Base-by-base conservation (phyloP, 2,797 vertebrate genomes). In the Limnodromus scolopaceus region DNA sequence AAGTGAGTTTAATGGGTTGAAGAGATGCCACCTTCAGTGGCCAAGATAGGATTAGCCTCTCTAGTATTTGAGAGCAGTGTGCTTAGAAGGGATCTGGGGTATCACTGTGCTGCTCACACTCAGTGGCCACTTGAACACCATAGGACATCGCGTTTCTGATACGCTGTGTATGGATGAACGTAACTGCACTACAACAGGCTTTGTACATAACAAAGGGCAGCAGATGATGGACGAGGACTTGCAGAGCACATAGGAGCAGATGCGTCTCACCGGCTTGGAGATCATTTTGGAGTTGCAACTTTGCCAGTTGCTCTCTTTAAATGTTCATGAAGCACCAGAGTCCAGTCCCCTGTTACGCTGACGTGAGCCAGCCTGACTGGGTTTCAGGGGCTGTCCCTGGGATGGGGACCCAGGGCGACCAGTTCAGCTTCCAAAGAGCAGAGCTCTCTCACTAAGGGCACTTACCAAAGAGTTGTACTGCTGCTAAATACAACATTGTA, bases 171-270 rank as follows among this genome's bases (percentile, higher is more conserved):
- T 85, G 84, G 94, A 45, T 55, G 92, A 66, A 30, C 4, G 10
- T 34, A 64, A 39, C 16, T 87, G 81, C 74, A 12, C 70, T 53
- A 72, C 91, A 93, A 92, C 66, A 84, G 72, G 70, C 88, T 91
- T 83, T 79, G 86, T 64, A 82, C 41, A 19, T 4, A 77, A 77
- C 92, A 85, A 70, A 87, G 78, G 64, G 92, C 84, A 95, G 78
- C 86, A 89, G 86, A 83, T 68, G 96, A 96, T 57, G 75, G 64
- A 91, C 13, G 22, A 82, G 64, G 74, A 38, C 89, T 63, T 82
- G 78, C 86, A 88, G 61, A 84, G 83, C 86, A 82, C 64, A 24
- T 1, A 82, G 2, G 63, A 95, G 88, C 96, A 94, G 88, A 94
- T 91, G 89, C 17, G 20, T 34, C 91, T 87, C 14, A 10, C 84